A percentile compares a stretch with the other conserved stretches of the same genome.
Conservation (phyloP, 2,797 vertebrate species). For the Eupleurogrammus muticus region DNA sequence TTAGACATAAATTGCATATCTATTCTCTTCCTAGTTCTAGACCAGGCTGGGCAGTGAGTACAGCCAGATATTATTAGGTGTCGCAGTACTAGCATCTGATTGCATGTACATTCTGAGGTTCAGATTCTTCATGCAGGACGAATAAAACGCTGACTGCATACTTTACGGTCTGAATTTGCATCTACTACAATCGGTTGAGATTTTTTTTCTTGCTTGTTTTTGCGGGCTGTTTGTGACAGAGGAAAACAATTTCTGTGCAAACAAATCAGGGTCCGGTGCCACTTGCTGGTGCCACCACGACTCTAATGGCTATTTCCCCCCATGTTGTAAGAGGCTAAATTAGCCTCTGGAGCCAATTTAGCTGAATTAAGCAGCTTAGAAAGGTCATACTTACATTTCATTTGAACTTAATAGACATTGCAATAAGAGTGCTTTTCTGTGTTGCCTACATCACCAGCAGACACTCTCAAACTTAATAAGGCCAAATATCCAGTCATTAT, state of each 20-base stretch:
- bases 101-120: slow-evolving; percentile 31
- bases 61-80: slow-evolving; percentile 41
- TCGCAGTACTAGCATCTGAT: slow-evolving; percentile 51
- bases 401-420: slow-evolving; percentile 64
- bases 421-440: slow-evolving; percentile 47
- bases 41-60: slow-evolving; percentile 14
- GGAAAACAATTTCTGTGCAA: slow-evolving; percentile 59
- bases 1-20: slow-evolving; percentile 54
- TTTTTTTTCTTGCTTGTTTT: too few species aligned
- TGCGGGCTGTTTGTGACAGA: slow-evolving; percentile 26
- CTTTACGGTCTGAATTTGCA: slow-evolving; percentile 66
- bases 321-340: slow-evolving; percentile 71
- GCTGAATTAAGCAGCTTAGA: slow-evolving; percentile 69
- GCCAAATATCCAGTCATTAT: slow-evolving; percentile 57
- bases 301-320: slow-evolving; percentile 60
- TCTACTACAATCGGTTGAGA: slow-evolving; percentile 56
- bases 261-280: slow-evolving; percentile 60
- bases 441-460: slow-evolving; percentile 58
- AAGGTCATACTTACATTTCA: slow-evolving; percentile 77
- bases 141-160: slow-evolving; percentile 70
- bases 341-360: slow-evolving; percentile 75
- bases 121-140: slow-evolving; percentile 74
- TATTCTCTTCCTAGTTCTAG: slow-evolving; percentile 38
- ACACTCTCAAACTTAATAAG: slow-evolving; percentile 58
- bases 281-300: slow-evolving; percentile 65